Base-by-base conservation (phyloP, 2,888 invertebrate genomes). In the Cheilosia scutellata region DNA sequence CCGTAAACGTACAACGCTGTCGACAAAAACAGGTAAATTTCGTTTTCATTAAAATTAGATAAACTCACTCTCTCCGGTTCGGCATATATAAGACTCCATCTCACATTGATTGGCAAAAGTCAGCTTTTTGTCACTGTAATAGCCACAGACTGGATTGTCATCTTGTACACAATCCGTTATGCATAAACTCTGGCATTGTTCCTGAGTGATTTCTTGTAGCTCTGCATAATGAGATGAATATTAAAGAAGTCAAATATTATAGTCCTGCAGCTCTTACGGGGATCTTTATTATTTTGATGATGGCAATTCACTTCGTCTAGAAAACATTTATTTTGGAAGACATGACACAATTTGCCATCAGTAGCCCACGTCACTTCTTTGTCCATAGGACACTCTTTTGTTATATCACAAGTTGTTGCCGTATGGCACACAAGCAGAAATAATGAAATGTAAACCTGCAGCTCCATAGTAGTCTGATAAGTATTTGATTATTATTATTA, bases 251-350 rank as follows among this genome's bases (percentile, higher is more conserved):
- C 40, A 49, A 16, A 72, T 42, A 5, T 5, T 42, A 5, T 5
- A 0, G 16, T 58, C 25, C 0, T 42, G 27, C 5, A 13, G 2
- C n/a, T 25, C 77, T 82, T 78, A 83, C 83, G 25, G 0, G 49
- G 11, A 2, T 29, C 27, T 0, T 63, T 58, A 25, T 78, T 83
- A 29, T 63, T 68, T 25, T 40, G 9, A 16, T 70, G 78, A 58
- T 83, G 68, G 33, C 83, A 83, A 11, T 78, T 83, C 4, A 58
- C 68, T 33, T 83, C 70, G 4, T 83, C 70, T 25, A 83, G 44
- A 31, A 65, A 68, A 6, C 83, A 83, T n/a, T 7, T 13, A 31
- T 83, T 83, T 11, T 31, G 57, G 11, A 83, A 83, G 9, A 75
- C 47, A 44, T 74, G 70, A 29, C 83, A 84, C 13, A 4, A n/a